Evolutionary conservation across 1,140 invertebrate species (phyloP), one percentile per base, ranked within the genome.

Genomic region (Oscheius sp.): DNA sequence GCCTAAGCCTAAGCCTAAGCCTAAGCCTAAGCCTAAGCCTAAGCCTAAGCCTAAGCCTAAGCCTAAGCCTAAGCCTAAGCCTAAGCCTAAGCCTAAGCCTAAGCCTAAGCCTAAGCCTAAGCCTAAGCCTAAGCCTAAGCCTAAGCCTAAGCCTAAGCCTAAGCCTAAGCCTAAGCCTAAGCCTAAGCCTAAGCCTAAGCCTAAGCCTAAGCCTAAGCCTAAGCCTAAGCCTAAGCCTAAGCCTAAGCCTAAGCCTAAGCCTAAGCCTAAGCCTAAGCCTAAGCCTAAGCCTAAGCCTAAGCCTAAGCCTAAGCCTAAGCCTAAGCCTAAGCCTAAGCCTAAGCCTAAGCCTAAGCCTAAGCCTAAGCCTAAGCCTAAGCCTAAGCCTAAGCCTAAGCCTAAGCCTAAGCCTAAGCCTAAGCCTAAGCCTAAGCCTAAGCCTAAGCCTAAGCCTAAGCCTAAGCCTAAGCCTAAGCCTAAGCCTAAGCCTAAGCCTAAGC

Each of bases 381-480:
- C 64, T 67, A 45, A 67, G 45, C 36, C 64, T 55, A 36, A 65
- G 46, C 36, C 64, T 67, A 67, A 67, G 64, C 64, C 64, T 55
- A 67, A 55, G 35, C 29, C 61, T 36, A 55, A 45, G 61, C 61
- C 64, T 52, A 67, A 67, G 64, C 64, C 64, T 67, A 67, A 67
- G 64, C 64, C 64, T 52, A 67, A 67, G 64, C 45, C 64, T 67
- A 67, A 67, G 64, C 64, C 64, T 52, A 67, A 67, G 64, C 64
- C 64, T 67, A 67, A 63, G 29, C 61, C 61, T 63, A 63, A 63
- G 61, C 61, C 61, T 63, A 63, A 63, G 61, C 61, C 61, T 63
- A 58, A 63, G 61, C 61, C 61, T 63, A 63, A 63, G 61, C 61
- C 61, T 63, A 63, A 31, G 23, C 61, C 26, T 15, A 58, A 26